A percentile compares a stretch with the other conserved stretches of the same genome.
Evolutionary conservation across 2,797 vertebrate species (phyloP).

Genomic region (Hipposideros larvatus): DNA sequence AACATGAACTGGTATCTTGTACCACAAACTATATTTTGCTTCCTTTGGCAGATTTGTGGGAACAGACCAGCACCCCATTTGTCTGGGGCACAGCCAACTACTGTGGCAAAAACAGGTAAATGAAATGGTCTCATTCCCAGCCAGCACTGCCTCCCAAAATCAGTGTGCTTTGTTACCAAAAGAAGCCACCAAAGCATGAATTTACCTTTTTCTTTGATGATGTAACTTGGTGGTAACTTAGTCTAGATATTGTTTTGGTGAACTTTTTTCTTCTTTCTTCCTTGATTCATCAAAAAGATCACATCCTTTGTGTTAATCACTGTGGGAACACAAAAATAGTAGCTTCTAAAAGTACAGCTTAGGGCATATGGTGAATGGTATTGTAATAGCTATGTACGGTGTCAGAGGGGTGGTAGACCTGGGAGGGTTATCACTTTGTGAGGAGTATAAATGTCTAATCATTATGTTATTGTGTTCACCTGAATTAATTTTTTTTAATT

Average conservation of each 20-base stretch:
- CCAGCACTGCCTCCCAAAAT: slow-evolving; percentile 20
- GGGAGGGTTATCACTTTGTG: no score
- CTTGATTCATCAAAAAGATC: slow-evolving; percentile 44
- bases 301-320: slow-evolving; percentile 17
- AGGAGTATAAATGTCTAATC: no score
- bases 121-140: slow-evolving; percentile 35
- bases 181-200: not conserved
- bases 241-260: slow-evolving; percentile 15
- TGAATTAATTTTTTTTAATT: no score
- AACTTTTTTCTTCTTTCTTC: not conserved
- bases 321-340: slow-evolving; percentile 27
- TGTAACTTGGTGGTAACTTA: slow-evolving; percentile 33
- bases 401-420: no score
- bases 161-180: not conserved
- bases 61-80: slow-evolving; percentile 81
- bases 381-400: no score
- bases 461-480: no score
- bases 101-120: slow-evolving; percentile 82
- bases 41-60: slow-evolving; percentile 83
- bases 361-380: no score
- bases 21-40: slow-evolving; percentile 67
- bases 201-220: slow-evolving; percentile 21
- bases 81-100: slow-evolving; percentile 82
- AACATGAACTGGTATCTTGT: slow-evolving; percentile 33
- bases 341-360: not conserved